phyloP scores from a whole-genome alignment of 2,797 vertebrate species.

The Pelodytes ibericus region DNA sequence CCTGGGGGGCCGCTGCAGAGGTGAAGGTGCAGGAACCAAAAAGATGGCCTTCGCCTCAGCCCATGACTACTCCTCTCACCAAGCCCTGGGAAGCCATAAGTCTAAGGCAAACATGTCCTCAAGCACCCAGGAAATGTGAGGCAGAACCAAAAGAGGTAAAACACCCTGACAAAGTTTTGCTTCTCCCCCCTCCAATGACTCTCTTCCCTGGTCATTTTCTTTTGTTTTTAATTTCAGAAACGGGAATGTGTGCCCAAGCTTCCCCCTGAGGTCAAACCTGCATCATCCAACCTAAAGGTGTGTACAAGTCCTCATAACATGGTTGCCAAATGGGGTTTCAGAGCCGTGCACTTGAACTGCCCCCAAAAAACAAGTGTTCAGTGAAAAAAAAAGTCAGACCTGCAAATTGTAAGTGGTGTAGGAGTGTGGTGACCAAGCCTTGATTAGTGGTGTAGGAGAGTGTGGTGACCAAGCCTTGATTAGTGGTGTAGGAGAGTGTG shows the following conservation, averaged over 20 bases:
- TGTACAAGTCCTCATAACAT: too few relatives aligned
- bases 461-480: too few relatives aligned
- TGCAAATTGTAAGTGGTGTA: too few relatives aligned
- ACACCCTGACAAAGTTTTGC: too few relatives aligned
- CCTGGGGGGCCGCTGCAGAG: constrained; percentile 78
- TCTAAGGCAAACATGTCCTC: constrained; percentile 61
- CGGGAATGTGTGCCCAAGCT: constrained; percentile 71
- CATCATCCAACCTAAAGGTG: constrained; percentile 63
- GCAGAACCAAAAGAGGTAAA: constrained; percentile 80
- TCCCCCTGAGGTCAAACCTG: constrained; percentile 66
- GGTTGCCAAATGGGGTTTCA: too few relatives aligned
- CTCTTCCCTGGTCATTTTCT: not conserved
- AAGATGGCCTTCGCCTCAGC: constrained; percentile 56
- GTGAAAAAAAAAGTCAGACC: too few relatives aligned
- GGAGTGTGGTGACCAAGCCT: too few relatives aligned
- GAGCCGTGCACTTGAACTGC: too few relatives aligned
- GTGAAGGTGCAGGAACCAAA: constrained; percentile 64
- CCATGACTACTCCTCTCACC: constrained; percentile 62
- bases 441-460: too few relatives aligned
- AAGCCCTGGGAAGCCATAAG: constrained; percentile 81
- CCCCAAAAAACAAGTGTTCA: too few relatives aligned
- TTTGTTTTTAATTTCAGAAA: constrained; percentile 67
- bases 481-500: too few relatives aligned
- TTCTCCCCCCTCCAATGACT: too few relatives aligned
- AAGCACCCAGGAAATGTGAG: constrained; percentile 66